Percentiles rank a stretch among this genome's conserved stretches.
Conservation (phyloP, 2,797 vertebrate genomes). For the Enteromius afrohamiltoni region DNA sequence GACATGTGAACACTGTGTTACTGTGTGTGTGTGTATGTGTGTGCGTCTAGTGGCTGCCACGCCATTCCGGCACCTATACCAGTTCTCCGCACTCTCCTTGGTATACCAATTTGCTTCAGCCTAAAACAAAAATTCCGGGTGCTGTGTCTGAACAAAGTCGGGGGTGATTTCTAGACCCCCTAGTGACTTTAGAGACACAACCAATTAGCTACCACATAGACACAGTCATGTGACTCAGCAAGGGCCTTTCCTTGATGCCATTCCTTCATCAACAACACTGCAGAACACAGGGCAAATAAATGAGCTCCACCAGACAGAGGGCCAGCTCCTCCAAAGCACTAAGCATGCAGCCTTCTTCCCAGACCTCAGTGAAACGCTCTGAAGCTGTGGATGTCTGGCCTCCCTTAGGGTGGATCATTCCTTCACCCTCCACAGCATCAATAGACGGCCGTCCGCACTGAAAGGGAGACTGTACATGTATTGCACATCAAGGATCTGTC, state of each 20-base stretch:
- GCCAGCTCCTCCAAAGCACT: slow-evolving; percentile 11
- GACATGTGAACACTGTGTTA: slow-evolving; percentile 24
- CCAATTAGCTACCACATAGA: slow-evolving; percentile 58
- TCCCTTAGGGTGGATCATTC: slow-evolving; percentile 50
- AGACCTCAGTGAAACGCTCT: slow-evolving; percentile 24
- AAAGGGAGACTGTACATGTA: slow-evolving; percentile 40
- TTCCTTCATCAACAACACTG: slow-evolving; percentile 46
- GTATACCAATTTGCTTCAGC: neutral
- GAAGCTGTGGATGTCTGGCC: slow-evolving; percentile 17
- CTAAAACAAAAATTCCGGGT: neutral
- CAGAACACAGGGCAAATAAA: slow-evolving; percentile 45
- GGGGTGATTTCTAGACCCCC: slow-evolving; percentile 42
- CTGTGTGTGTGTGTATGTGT: slow-evolving; percentile 42
- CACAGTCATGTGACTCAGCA: slow-evolving; percentile 38
- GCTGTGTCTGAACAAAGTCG: slow-evolving; percentile 48
- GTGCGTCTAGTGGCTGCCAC: neutral
- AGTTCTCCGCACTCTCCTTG: slow-evolving; percentile 1
- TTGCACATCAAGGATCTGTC: slow-evolving; percentile 55
- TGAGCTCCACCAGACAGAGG: slow-evolving; percentile 34
- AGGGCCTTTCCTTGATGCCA: slow-evolving; percentile 31
- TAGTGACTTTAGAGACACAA: slow-evolving; percentile 52
- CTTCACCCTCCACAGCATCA: slow-evolving; percentile 50
- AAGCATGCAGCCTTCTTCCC: slow-evolving; percentile 37
- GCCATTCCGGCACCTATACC: slow-evolving; percentile 5
- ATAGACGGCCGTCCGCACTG: slow-evolving; percentile 25